Evolutionary conservation across 2,888 invertebrate species (phyloP), one percentile per base, ranked within the genome.

Genomic region (Iselma pallidipennis): DNA sequence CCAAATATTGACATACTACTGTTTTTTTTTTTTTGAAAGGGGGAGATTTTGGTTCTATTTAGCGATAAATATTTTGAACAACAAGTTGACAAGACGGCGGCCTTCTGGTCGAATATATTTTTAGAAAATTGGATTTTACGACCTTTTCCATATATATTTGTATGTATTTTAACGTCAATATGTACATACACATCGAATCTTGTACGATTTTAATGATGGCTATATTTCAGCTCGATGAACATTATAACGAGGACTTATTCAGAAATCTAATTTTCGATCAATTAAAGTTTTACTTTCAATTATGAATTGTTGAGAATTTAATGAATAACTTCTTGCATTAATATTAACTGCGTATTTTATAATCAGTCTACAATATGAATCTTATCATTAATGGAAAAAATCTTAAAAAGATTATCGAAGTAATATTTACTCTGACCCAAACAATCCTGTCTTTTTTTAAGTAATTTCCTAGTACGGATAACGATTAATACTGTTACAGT

Each of bases 121-220:
- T 61, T 64, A 64, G 64, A 60, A 61, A 64, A 61, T 64, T 61
- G 55, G 55, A 60, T 64, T 64, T 64, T 64, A 64, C 21, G 21
- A n/a, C 23, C 21, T 45, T 21, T 23, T 45, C 45, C 23, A 45
- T 23, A 21, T 45, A 23, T 45, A 45, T n/a, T n/a, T n/a, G n/a
- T 16, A 37, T 33, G 14, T 12, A 45, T 45, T 23, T 45, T 45
- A 45, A 12, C 21, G 45, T 45, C n/a, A n/a, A n/a, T n/a, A n/a
- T n/a, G n/a, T n/a, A n/a, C n/a, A n/a, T n/a, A n/a, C n/a, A n/a
- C n/a, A n/a, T n/a, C n/a, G n/a, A n/a, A n/a, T n/a, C 45, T 23
- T 45, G 45, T 45, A 4, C 12, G 45, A 45, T 45, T 45, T 45
- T 45, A 45, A 45, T 45, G 45, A 45, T 45, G 45, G 45, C 45